Evolutionary conservation across 37 sponge, comb jelly and placozoan genomes (phyloP).

Genomic region (Bolinopsis microptera): DNA sequence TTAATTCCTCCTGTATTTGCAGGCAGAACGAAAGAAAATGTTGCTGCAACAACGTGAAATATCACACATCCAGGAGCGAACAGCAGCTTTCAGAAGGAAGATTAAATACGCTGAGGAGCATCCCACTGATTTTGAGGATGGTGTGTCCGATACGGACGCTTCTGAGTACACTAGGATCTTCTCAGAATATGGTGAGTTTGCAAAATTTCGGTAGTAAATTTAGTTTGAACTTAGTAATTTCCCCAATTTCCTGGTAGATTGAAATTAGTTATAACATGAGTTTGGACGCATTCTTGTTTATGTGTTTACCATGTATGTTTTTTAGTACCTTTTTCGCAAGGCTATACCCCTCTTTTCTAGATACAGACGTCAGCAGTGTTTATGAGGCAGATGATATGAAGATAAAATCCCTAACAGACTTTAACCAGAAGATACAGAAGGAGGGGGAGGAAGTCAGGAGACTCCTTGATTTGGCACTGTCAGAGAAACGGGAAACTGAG

Average conservation of each 20-base stretch:
- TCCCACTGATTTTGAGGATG: conserved; percentile 47
- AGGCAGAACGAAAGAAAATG: conserved; percentile 36
- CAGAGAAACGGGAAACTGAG: conserved; percentile 52
- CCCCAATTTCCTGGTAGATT: too few relatives aligned
- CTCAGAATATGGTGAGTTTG: conserved; percentile 41
- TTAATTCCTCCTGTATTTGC: too few relatives aligned
- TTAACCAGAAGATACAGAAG: conserved; percentile 22
- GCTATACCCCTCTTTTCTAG: too few relatives aligned
- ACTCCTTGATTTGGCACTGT: conserved; percentile 21
- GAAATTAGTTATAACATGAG: too few relatives aligned
- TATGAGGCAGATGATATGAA: conserved; percentile 10
- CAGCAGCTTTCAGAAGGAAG: conserved; percentile 28
- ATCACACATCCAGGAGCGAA: conserved; percentile 21
- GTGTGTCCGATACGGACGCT: conserved; percentile 39
- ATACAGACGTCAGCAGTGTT: conserved; percentile 57
- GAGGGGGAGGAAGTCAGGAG: conserved; percentile 44
- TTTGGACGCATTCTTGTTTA: too few relatives aligned
- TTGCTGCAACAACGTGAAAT: conserved; percentile 51
- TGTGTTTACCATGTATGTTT: too few relatives aligned
- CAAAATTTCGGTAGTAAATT: not conserved
- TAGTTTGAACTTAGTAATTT: not conserved
- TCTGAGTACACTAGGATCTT: not conserved
- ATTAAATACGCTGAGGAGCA: conserved; percentile 40
- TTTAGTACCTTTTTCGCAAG: too few relatives aligned
- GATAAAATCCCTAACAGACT: not conserved